These are phyloP conservation scores for Pteropus rufus DNA, from an alignment of 2,797 vertebrate species.

Conservation along the genomic window DNA sequence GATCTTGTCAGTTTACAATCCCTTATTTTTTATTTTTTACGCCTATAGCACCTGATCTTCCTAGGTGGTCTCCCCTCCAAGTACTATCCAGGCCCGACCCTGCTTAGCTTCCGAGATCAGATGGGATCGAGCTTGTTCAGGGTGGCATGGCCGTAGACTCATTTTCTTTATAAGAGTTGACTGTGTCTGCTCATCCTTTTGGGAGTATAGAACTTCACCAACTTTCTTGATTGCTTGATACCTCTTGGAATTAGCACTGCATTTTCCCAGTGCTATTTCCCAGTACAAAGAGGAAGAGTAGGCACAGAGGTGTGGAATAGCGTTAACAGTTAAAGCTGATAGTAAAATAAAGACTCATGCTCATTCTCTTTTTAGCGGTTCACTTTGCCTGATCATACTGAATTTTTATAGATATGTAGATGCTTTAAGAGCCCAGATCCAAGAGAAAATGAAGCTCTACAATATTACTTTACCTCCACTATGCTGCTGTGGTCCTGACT, in stretches of 20 bases:
- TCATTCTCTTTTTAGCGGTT: not conserved
- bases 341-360: not conserved
- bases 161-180: not conserved
- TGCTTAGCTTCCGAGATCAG: too few relatives aligned
- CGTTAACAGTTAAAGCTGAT: not conserved
- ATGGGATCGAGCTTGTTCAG: too few relatives aligned
- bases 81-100: too few relatives aligned
- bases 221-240: not conserved
- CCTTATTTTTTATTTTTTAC: too few relatives aligned
- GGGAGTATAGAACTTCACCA: not conserved
- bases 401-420: conserved; percentile 83
- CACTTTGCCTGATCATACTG: not conserved
- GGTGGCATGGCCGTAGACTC: too few relatives aligned
- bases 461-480: conserved; percentile 88
- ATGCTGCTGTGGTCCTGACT: conserved; percentile 91
- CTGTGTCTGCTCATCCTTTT: not conserved
- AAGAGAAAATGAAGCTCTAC: conserved; percentile 84
- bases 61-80: too few relatives aligned
- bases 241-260: not conserved
- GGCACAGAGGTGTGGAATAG: not conserved
- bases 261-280: not conserved
- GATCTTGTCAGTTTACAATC: too few relatives aligned
- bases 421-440: conserved; percentile 85
- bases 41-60: too few relatives aligned
- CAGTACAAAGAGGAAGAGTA: rapidly evolving